Conservation (phyloP, 2,113 vertebrate species). For the Clarias batrachus region DNA sequence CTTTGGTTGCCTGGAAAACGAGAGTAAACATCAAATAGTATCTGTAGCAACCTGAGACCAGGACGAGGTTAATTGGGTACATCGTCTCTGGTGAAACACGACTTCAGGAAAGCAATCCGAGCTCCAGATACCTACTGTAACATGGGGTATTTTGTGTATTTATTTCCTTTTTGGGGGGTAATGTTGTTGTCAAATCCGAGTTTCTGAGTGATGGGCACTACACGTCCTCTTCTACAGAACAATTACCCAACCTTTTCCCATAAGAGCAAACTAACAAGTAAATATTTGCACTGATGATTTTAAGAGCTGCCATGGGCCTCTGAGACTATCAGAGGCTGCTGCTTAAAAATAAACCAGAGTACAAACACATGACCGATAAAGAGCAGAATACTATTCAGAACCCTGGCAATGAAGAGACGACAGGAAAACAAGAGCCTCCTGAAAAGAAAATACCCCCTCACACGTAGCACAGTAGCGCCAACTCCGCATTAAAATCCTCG, state of each 20-base stretch:
- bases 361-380: not conserved
- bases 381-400: not conserved
- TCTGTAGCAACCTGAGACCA: conserved; percentile 9
- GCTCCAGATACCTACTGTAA: not conserved
- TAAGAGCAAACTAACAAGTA: conserved; percentile 39
- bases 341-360: conserved; percentile 31
- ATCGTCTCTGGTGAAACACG: not conserved
- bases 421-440: not conserved
- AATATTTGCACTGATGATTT: conserved; percentile 50
- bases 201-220: conserved; percentile 1
- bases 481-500: not conserved
- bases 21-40: conserved; percentile 19
- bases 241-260: conserved; percentile 43
- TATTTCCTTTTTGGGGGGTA: too few relatives aligned
- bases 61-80: conserved; percentile 28
- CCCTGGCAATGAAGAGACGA: not conserved
- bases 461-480: too few relatives aligned
- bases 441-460: not conserved
- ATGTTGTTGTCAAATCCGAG: not conserved
- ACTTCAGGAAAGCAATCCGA: conserved; percentile 21
- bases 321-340: conserved; percentile 11
- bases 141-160: not conserved
- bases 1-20: not conserved
- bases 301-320: conserved; percentile 35
- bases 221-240: conserved; percentile 15